These are phyloP conservation scores for Parnassius orleans DNA, from an alignment of 2,888 invertebrate genomes.

Conservation along the genomic window DNA sequence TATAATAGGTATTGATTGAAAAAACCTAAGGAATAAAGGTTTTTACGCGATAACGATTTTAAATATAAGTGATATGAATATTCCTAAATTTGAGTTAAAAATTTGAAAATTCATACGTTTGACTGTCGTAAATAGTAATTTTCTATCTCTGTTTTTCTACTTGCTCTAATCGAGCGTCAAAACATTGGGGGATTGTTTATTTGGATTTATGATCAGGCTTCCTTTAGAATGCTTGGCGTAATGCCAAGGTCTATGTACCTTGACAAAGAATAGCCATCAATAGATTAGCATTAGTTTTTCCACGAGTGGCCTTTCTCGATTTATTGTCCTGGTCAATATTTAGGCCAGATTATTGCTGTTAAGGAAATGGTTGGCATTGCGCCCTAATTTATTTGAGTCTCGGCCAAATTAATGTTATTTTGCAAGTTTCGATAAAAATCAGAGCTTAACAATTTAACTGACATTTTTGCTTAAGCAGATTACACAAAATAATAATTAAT, in stretches of 20 bases:
- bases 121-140: conserved; percentile 4
- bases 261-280: conserved; percentile 28
- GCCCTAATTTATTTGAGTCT: conserved; percentile 4
- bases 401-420: conserved; percentile 7
- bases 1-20: too few species aligned
- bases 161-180: conserved; percentile 23
- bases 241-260: conserved; percentile 26
- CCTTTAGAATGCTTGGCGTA: conserved; percentile 24
- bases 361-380: background rate
- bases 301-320: conserved; percentile 21
- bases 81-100: too few species aligned
- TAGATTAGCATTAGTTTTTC: conserved; percentile 31
- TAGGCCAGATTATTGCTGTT: conserved; percentile 2
- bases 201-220: conserved; percentile 26
- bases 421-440: too few species aligned
- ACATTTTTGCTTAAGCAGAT: too few species aligned
- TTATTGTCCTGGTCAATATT: conserved; percentile 16
- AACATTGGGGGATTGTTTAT: conserved; percentile 27
- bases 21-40: too few species aligned
- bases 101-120: background rate
- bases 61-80: too few species aligned
- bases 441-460: too few species aligned
- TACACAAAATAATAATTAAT: too few species aligned
- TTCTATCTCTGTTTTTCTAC: conserved; percentile 19
- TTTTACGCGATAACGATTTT: too few species aligned